Evolutionary conservation across 1,140 invertebrate genomes (phyloP).

Genomic region (Xylocopa sonorina): DNA sequence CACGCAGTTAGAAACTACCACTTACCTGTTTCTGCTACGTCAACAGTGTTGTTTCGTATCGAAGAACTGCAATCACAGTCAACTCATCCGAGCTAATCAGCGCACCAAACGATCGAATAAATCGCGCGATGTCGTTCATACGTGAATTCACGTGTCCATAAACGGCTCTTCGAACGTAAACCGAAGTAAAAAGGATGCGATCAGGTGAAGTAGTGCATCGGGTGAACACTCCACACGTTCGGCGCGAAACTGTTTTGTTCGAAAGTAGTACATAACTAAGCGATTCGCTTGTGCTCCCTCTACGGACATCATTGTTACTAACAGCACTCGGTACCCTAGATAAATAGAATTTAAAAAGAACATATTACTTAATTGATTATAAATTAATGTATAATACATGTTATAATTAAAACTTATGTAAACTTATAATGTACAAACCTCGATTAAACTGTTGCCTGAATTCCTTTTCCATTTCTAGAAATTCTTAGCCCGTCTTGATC

Average conservation of each 20-base stretch:
- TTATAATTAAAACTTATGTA: too few species aligned
- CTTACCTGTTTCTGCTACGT: slow-evolving; percentile 36
- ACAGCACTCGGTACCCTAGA: not conserved
- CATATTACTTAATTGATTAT: too few species aligned
- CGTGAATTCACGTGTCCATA: not conserved
- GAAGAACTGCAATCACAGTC: not conserved
- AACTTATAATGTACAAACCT: too few species aligned
- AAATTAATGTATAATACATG: too few species aligned
- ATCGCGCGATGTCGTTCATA: not conserved
- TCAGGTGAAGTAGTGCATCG: not conserved
- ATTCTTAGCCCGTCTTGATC: too few species aligned
- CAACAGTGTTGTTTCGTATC: slow-evolving; percentile 23
- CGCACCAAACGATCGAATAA: not conserved
- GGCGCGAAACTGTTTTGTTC: slow-evolving; percentile 65
- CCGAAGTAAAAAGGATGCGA: not conserved
- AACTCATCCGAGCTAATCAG: not conserved
- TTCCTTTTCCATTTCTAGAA: too few species aligned
- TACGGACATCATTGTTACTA: slow-evolving; percentile 26
- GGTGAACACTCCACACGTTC: slow-evolving; percentile 36
- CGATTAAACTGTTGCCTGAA: too few species aligned
- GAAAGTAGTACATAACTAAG: slow-evolving; percentile 61
- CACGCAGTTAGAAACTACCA: too few species aligned
- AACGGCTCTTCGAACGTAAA: not conserved
- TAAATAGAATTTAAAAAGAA: too few species aligned
- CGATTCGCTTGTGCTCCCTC: slow-evolving; percentile 50